Evolutionary conservation across 2,113 vertebrate species (phyloP).

Genomic region (Meles meles): DNA sequence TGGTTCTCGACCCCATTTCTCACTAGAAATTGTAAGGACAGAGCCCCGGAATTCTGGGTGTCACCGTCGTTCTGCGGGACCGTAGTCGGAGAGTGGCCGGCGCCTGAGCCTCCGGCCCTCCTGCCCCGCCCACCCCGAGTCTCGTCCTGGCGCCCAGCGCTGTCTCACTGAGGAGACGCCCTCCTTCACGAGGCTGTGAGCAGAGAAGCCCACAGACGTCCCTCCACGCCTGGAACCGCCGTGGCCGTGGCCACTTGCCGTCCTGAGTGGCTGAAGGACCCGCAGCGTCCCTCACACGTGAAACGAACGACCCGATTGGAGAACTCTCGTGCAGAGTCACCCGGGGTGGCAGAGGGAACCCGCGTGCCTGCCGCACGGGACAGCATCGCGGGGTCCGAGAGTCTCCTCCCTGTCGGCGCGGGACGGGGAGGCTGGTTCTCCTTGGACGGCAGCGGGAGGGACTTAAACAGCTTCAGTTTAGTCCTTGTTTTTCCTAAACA

Average conservation of each 20-base stretch:
- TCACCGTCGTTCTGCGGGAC: neutral
- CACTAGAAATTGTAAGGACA: no score
- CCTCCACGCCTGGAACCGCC: neutral
- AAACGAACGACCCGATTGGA: neutral
- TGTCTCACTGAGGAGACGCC: neutral
- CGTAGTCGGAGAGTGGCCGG: neutral
- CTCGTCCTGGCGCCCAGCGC: accelerated
- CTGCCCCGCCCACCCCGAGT: neutral
- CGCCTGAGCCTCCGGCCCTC: neutral
- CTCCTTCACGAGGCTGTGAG: neutral
- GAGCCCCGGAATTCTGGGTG: neutral
- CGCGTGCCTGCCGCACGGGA: neutral
- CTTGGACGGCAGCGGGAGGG: neutral
- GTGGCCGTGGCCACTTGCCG: neutral
- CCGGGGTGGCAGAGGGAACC: neutral
- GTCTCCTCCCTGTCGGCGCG: accelerated
- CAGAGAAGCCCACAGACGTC: neutral
- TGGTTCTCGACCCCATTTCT: neutral
- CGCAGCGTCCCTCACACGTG: neutral
- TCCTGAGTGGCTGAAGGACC: neutral
- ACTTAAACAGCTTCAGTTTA: no score
- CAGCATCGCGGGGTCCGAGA: accelerated
- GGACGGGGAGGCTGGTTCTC: no score
- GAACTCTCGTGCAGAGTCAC: neutral
- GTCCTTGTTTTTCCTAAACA: no score